Evolutionary conservation across 2,888 invertebrate species (phyloP).

Genomic region (Tanaodytes sp.): DNA sequence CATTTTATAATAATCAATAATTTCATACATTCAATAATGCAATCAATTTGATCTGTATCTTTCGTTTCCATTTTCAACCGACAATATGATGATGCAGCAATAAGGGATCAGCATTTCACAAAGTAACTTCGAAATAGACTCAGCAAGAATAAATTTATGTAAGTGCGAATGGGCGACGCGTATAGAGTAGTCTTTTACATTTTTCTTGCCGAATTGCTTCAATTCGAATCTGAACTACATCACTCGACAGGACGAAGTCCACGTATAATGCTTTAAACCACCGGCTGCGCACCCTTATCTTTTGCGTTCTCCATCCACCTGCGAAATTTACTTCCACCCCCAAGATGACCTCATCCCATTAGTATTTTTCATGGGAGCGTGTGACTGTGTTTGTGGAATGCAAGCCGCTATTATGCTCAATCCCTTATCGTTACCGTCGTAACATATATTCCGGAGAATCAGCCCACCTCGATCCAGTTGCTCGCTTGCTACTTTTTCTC

Average conservation of each 20-base stretch:
- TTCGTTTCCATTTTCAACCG: no score
- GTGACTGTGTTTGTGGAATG: conserved; percentile 63
- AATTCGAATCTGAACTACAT: conserved; percentile 53
- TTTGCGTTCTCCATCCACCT: conserved; percentile 63
- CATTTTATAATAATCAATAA: no score
- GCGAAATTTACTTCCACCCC: conserved; percentile 67
- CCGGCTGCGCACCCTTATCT: conserved; percentile 62
- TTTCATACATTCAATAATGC: no score
- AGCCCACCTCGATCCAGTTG: conserved; percentile 45
- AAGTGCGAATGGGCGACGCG: conserved; percentile 29
- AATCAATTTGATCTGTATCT: no score
- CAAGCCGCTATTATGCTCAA: conserved; percentile 63
- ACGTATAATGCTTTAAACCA: conserved; percentile 58
- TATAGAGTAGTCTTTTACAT: conserved; percentile 38
- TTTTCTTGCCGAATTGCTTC: conserved; percentile 44
- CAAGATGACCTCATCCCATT: conserved; percentile 66
- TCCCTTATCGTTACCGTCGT: conserved; percentile 64
- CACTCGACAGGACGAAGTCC: conserved; percentile 52
- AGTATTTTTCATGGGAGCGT: conserved; percentile 67
- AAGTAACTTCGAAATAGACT: conserved; percentile 20
- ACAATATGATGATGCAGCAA: no score
- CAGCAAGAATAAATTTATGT: conserved; percentile 24
- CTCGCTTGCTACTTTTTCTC: conserved; percentile 27
- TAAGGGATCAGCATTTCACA: no score
- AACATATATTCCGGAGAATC: conserved; percentile 61